Percentiles rank a stretch among this genome's conserved stretches.
Evolutionary conservation across 2,888 invertebrate species (phyloP).

Genomic region (Archaeoteleia sp.): DNA sequence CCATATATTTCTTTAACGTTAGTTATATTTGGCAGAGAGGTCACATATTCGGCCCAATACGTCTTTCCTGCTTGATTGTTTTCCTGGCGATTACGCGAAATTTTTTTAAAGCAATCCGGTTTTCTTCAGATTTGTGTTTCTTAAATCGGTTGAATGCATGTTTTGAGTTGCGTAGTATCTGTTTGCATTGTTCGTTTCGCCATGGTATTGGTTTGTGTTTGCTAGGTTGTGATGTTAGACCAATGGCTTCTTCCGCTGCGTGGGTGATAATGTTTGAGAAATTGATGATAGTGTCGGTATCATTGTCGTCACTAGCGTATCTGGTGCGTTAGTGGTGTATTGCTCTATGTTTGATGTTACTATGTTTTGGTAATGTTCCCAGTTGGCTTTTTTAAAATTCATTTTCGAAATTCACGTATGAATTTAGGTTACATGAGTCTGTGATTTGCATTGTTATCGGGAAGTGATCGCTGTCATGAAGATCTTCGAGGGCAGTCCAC

Average conservation of each 20-base stretch:
- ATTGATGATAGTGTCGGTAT: constrained; percentile 21
- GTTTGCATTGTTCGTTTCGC: constrained; percentile 47
- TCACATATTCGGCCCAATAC: background rate
- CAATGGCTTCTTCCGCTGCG: constrained; percentile 36
- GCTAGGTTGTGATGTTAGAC: constrained; percentile 16
- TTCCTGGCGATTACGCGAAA: background rate
- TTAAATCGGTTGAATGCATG: constrained; percentile 39
- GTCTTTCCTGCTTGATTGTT: constrained; percentile 3
- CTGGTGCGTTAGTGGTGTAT: no score
- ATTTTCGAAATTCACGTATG: constrained; percentile 17
- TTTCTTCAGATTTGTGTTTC: constrained; percentile 28
- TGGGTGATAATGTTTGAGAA: constrained; percentile 17
- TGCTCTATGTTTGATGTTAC: no score
- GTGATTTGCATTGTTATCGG: constrained; percentile 28
- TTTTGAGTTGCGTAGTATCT: constrained; percentile 17
- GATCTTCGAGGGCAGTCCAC: no score
- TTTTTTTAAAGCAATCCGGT: constrained; percentile 16
- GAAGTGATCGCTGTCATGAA: constrained; percentile 51
- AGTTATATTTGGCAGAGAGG: background rate
- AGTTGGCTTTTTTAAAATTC: constrained; percentile 48
- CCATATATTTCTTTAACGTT: background rate
- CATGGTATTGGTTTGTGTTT: constrained; percentile 46
- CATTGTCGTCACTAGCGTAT: no score
- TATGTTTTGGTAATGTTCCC: constrained; percentile 28
- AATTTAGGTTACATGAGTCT: background rate